Conservation (phyloP, 2,888 invertebrate species). For the Conus canariensis region DNA sequence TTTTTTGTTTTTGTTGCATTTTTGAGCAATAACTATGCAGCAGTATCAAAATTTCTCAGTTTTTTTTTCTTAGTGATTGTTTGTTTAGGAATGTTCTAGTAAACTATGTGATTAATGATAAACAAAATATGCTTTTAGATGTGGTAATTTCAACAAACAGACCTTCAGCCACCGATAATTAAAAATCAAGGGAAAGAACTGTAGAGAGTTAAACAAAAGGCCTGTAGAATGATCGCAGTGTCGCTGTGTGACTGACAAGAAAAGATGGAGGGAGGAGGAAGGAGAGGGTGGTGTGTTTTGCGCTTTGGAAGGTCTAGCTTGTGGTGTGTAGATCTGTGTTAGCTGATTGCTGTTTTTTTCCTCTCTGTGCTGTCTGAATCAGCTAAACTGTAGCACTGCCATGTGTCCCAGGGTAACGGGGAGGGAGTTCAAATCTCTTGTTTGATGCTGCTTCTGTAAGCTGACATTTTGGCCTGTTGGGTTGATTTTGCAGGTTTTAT, state of each 20-base stretch:
- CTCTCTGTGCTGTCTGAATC: conserved; percentile 7
- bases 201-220: too few species aligned
- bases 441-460: background rate
- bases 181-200: too few species aligned
- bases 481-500: background rate
- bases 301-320: background rate
- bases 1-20: too few species aligned
- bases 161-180: too few species aligned
- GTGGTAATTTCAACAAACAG: too few species aligned
- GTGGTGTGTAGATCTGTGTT: background rate
- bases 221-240: background rate
- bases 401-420: conserved; percentile 20
- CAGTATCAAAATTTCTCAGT: too few species aligned
- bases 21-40: too few species aligned
- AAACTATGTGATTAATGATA: too few species aligned
- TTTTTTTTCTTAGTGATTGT: too few species aligned
- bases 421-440: conserved; percentile 33
- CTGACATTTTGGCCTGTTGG: background rate
- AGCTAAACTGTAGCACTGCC: conserved; percentile 35
- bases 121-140: too few species aligned
- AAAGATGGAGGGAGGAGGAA: background rate
- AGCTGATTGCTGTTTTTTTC: background rate
- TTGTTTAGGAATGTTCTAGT: too few species aligned
- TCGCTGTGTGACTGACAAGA: background rate
- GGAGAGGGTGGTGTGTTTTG: background rate